Evolutionary conservation across 2,888 invertebrate genomes (phyloP), one percentile per base, ranked within the genome.

Genomic region (Amphiduros pacificus): DNA sequence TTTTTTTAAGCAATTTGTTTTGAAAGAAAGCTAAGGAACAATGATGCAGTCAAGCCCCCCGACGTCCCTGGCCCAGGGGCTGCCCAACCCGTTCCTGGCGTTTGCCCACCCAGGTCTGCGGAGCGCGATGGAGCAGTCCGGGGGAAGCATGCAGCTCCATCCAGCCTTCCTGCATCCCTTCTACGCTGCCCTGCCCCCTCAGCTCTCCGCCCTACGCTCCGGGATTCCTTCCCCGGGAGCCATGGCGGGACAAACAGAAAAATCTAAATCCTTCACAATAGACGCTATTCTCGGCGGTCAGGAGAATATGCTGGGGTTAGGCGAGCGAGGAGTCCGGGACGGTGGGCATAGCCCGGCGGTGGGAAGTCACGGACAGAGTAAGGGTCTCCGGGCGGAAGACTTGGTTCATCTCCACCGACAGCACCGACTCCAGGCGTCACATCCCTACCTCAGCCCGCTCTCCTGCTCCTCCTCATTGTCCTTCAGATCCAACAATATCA

Each of bases 101-200:
- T n/a, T n/a, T n/a, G n/a, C n/a, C n/a, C n/a, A n/a, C n/a, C n/a
- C n/a, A n/a, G n/a, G n/a, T n/a, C n/a, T n/a, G n/a, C n/a, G n/a
- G n/a, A n/a, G n/a, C n/a, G n/a, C n/a, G n/a, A n/a, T n/a, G n/a
- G n/a, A n/a, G n/a, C n/a, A n/a, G n/a, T n/a, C n/a, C n/a, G n/a
- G n/a, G n/a, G n/a, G 32, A 9, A 29, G 48, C 14, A 5, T 51
- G 36, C 50, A 51, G 26, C 58, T 58, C 17, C 58, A 58, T 27
- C 58, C 58, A 17, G 58, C 58, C 36, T 58, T 58, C 50, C 58
- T 58, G 11, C 58, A 58, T 36, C 58, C 58, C 14, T 36, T 58
- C 29, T 58, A 58, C 50, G 48, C 31, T n/a, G 36, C 50, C 11
- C 51, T 17, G 3, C 50, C 58, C 9, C 58, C 49, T 14, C 48